phyloP scores from a whole-genome alignment of 2,797 vertebrate genomes.

The Hephaestus fuliginosus region DNA sequence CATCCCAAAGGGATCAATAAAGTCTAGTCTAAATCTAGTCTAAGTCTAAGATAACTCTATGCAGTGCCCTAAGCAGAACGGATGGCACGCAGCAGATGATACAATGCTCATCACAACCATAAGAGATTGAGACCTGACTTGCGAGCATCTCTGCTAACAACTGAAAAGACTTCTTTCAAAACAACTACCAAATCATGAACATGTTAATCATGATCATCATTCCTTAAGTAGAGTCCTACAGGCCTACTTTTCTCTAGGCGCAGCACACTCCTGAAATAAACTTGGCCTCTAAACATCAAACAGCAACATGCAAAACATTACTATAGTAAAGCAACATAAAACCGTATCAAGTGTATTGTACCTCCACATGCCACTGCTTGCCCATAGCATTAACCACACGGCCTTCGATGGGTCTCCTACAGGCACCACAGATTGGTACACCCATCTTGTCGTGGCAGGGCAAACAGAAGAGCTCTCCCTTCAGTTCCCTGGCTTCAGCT shows the following conservation, averaged over 20 bases:
- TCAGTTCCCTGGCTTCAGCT: slow-evolving; percentile 95
- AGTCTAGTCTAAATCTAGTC: too few relatives aligned
- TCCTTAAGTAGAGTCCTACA: not conserved
- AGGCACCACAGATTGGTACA: slow-evolving; percentile 97
- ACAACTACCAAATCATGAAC: not conserved
- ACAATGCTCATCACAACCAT: too few relatives aligned
- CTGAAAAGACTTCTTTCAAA: not conserved
- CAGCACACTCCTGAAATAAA: not conserved
- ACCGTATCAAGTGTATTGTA: slow-evolving; percentile 56
- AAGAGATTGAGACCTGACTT: too few relatives aligned
- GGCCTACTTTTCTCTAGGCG: not conserved
- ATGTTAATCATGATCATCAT: not conserved
- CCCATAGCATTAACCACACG: slow-evolving; percentile 99
- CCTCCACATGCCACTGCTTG: slow-evolving; percentile 99
- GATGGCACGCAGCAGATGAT: too few relatives aligned
- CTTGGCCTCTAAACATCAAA: slow-evolving; percentile 3
- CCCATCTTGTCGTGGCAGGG: slow-evolving; percentile 99
- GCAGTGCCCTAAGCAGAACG: too few relatives aligned
- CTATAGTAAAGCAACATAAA: not conserved
- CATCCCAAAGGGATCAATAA: too few relatives aligned
- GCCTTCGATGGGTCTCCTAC: slow-evolving; percentile 96
- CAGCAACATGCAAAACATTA: not conserved
- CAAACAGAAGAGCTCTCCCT: slow-evolving; percentile 96
- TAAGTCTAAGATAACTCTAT: too few relatives aligned
- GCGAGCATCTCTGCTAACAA: too few relatives aligned